Percentiles rank a stretch among this genome's conserved stretches.
Evolutionary conservation across 2,797 vertebrate species (phyloP).

Genomic region (Periophthalmus magnuspinnatus): DNA sequence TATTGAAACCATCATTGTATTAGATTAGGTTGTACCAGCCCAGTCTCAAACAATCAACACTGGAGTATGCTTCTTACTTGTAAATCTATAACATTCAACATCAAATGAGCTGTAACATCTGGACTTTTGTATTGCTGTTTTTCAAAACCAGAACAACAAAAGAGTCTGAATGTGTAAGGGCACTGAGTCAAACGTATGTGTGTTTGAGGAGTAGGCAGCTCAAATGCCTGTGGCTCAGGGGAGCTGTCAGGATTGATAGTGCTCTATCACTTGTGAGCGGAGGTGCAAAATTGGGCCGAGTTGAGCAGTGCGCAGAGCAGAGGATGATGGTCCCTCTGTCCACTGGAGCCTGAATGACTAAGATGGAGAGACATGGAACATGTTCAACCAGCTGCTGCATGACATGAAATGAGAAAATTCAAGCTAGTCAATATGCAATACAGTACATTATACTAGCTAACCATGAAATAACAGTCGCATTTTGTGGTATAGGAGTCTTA

Average conservation of each 20-base stretch:
- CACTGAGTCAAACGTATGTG: constrained; percentile 5
- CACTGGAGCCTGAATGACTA: constrained; percentile 69
- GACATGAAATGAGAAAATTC: constrained; percentile 59
- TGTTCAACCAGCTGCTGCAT: constrained; percentile 60
- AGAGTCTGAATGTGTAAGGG: background rate
- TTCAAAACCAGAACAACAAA: constrained; percentile 6
- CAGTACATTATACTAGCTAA: constrained; percentile 35
- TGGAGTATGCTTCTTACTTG: background rate
- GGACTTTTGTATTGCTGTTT: background rate
- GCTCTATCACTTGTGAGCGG: constrained; percentile 78
- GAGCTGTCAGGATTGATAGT: constrained; percentile 83
- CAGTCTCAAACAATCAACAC: background rate
- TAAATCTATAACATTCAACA: background rate
- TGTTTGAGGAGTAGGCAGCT: constrained; percentile 49
- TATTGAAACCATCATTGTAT: background rate
- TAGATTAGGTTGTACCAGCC: background rate
- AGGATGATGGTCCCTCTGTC: constrained; percentile 74
- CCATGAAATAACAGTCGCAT: constrained; percentile 4
- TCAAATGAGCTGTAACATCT: background rate
- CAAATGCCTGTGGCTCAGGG: constrained; percentile 76
- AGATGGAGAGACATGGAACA: constrained; percentile 67
- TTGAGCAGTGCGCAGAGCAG: constrained; percentile 69
- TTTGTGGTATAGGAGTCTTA: background rate
- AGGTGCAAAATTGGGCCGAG: constrained; percentile 80
- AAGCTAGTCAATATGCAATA: constrained; percentile 48